Evolutionary conservation across 2,797 vertebrate species (phyloP).

Genomic region (Sciurus vulgaris): DNA sequence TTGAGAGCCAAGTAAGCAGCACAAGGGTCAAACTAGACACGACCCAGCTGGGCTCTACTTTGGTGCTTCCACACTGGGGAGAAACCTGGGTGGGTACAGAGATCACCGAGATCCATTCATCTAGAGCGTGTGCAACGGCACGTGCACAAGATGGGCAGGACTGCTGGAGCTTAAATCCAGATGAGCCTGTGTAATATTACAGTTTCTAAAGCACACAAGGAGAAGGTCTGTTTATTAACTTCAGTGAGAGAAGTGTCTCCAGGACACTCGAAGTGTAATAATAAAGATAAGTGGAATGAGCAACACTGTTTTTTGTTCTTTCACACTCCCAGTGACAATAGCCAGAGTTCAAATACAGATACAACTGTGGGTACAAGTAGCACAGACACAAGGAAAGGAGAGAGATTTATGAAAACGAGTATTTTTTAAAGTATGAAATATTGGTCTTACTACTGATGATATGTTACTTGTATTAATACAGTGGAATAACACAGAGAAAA

Average conservation of each 20-base stretch:
- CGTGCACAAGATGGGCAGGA: not conserved
- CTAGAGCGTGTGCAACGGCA: not conserved
- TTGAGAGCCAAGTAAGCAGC: not conserved
- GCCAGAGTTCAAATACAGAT: constrained; percentile 57
- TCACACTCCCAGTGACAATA: constrained; percentile 43
- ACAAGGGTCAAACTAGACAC: not conserved
- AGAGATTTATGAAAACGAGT: constrained; percentile 35
- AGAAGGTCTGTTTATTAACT: constrained; percentile 74
- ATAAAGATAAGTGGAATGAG: constrained; percentile 76
- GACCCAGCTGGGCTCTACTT: not conserved
- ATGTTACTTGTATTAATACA: not conserved
- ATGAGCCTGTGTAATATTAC: constrained; percentile 66
- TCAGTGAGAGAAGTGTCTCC: constrained; percentile 63
- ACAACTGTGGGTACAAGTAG: not conserved
- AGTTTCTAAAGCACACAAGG: constrained; percentile 62
- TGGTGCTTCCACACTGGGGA: not conserved
- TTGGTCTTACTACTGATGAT: not conserved
- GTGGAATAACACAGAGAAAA: not conserved
- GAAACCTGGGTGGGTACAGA: not conserved
- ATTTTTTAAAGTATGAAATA: constrained; percentile 21
- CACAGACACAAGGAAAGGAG: not conserved
- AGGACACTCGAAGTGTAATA: constrained; percentile 67
- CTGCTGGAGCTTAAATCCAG: constrained; percentile 55
- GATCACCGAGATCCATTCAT: not conserved
- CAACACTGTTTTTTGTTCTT: constrained; percentile 53